Evolutionary conservation across 1,140 invertebrate species (phyloP).

Genomic region (Centruroides sculpturatus): DNA sequence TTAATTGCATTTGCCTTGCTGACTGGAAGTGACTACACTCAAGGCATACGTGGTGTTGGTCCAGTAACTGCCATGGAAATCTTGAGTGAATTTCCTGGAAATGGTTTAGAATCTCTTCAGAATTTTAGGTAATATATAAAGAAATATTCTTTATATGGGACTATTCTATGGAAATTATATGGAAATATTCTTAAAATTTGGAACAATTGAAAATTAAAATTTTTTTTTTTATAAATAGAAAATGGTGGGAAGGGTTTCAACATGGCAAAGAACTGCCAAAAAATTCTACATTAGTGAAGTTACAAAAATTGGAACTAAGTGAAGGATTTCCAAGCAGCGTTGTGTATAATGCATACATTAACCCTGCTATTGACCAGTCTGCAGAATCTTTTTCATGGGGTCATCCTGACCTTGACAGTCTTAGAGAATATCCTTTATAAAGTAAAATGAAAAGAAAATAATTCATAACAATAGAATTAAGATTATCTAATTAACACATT

Average conservation of each 20-base stretch:
- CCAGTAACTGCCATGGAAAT: conserved; percentile 93
- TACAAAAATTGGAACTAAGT: conserved; percentile 53
- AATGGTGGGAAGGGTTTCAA: conserved; percentile 49
- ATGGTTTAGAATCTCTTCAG: conserved; percentile 32
- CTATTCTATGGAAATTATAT: too few relatives aligned
- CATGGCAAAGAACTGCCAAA: conserved; percentile 35
- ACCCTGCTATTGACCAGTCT: conserved; percentile 74
- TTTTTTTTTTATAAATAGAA: conserved; percentile 24
- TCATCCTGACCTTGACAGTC: conserved; percentile 57
- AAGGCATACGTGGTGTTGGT: conserved; percentile 77
- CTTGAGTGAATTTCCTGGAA: conserved; percentile 63
- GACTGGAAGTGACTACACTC: conserved; percentile 96
- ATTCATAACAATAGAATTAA: too few relatives aligned
- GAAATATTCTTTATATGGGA: too few relatives aligned
- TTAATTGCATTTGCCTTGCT: conserved; percentile 80
- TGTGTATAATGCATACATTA: conserved; percentile 76
- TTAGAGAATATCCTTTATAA: conserved; percentile 46
- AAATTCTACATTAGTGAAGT: conserved; percentile 51
- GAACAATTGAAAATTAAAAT: not conserved
- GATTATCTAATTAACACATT: too few relatives aligned
- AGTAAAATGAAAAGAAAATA: too few relatives aligned
- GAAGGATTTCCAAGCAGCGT: conserved; percentile 56
- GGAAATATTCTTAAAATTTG: not conserved
- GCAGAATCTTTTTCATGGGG: conserved; percentile 77
- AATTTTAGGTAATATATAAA: conserved; percentile 25